A percentile compares a stretch with the other conserved stretches of the same genome.
Conservation (phyloP, 2,888 invertebrate genomes). For the Hemistola chrysoprasaria region DNA sequence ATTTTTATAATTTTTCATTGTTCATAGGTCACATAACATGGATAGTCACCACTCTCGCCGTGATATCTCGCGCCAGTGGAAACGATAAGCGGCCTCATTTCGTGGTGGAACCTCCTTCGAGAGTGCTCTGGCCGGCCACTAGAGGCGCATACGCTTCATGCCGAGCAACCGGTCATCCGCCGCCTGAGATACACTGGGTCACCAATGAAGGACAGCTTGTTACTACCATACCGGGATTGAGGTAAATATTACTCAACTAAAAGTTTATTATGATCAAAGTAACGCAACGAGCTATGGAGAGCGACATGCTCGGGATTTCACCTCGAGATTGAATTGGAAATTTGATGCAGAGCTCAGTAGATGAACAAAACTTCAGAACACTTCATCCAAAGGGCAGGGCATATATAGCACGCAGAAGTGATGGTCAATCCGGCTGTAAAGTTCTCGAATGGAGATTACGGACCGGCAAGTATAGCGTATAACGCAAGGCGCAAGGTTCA, state of each 20-base stretch:
- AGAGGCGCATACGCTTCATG: constrained; percentile 68
- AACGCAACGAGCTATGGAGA: too few relatives aligned
- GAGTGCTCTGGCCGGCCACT: constrained; percentile 72
- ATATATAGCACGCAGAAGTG: too few relatives aligned
- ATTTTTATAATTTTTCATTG: background rate
- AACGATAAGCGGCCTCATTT: constrained; percentile 73
- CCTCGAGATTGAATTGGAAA: too few relatives aligned
- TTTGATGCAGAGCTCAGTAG: too few relatives aligned
- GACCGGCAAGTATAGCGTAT: too few relatives aligned
- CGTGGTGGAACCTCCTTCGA: constrained; percentile 62
- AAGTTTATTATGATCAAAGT: too few relatives aligned
- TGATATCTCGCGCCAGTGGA: constrained; percentile 41
- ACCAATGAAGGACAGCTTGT: constrained; percentile 72
- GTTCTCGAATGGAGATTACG: too few relatives aligned
- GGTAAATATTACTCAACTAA: constrained; percentile 52
- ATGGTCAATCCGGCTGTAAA: too few relatives aligned
- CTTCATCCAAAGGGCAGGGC: too few relatives aligned
- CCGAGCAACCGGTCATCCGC: constrained; percentile 65
- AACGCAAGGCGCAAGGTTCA: too few relatives aligned
- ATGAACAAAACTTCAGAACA: too few relatives aligned
- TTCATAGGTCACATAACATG: constrained; percentile 33
- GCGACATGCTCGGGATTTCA: too few relatives aligned
- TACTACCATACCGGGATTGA: constrained; percentile 70
- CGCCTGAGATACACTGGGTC: constrained; percentile 72
- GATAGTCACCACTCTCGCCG: constrained; percentile 46